Percentiles rank a stretch among this genome's conserved stretches.
phyloP scores from a whole-genome alignment of 2,797 vertebrate species.

The Xyrichtys novacula region DNA sequence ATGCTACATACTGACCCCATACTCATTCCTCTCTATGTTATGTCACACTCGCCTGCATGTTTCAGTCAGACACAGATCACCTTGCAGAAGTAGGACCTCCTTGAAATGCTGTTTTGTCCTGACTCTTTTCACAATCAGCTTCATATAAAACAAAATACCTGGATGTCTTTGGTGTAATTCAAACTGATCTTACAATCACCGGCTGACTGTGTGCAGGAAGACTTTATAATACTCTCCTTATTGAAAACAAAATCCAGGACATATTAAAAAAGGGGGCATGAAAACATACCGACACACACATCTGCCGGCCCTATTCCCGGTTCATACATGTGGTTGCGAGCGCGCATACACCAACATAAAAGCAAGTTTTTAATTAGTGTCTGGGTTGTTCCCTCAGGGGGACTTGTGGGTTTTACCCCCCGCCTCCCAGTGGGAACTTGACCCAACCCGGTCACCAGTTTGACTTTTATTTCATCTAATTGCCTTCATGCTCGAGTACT shows the following conservation, averaged over 20 bases:
- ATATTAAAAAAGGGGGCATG: slow-evolving; percentile 28
- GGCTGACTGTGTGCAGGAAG: not conserved
- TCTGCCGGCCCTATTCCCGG: slow-evolving; percentile 32
- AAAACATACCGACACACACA: slow-evolving; percentile 23
- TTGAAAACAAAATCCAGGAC: slow-evolving; percentile 32
- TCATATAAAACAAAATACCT: not conserved
- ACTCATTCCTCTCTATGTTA: not conserved
- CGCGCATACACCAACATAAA: slow-evolving; percentile 54
- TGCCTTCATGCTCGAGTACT: slow-evolving; percentile 56
- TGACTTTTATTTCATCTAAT: slow-evolving; percentile 68
- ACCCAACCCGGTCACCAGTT: slow-evolving; percentile 62
- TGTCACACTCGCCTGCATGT: not conserved
- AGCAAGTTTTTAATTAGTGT: slow-evolving; percentile 72
- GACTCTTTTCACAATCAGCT: not conserved
- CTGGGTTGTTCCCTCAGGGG: slow-evolving; percentile 54
- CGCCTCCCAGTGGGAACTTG: slow-evolving; percentile 57
- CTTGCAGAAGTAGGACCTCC: not conserved
- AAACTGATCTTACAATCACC: not conserved
- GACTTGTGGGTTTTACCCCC: slow-evolving; percentile 68
- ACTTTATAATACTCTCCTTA: slow-evolving; percentile 13
- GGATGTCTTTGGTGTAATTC: not conserved
- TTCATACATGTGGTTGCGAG: slow-evolving; percentile 16
- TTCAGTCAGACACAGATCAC: not conserved
- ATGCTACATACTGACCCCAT: too few relatives aligned
- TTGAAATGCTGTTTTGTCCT: not conserved